Percentiles rank a stretch among this genome's conserved stretches.
phyloP scores from a whole-genome alignment of 92 coral and sea anemone genomes.

The Hydrozoanthus gracilis region DNA sequence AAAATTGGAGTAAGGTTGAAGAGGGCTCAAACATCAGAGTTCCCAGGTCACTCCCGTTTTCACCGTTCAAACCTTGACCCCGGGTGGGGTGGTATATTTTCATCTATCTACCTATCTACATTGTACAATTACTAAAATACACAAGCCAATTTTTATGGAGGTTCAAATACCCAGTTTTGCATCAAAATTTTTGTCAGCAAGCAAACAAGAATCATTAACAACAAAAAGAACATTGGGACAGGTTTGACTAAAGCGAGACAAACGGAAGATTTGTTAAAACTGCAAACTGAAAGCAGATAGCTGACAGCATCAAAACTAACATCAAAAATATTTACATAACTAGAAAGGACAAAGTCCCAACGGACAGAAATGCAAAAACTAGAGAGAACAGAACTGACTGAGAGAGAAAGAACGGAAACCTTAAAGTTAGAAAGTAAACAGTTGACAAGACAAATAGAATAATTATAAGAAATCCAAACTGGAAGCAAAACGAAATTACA shows the following conservation, averaged over 20 bases:
- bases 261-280: not conserved
- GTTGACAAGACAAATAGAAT: not conserved
- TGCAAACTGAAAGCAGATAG: constrained; percentile 1
- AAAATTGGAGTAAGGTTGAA: too few species aligned
- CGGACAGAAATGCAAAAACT: too few species aligned
- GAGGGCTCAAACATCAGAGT: too few species aligned
- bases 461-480: not conserved
- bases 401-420: constrained; percentile 2
- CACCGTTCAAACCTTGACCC: too few species aligned
- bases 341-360: too few species aligned
- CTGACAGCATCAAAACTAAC: not conserved
- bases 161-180: too few species aligned
- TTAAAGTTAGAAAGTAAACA: not conserved
- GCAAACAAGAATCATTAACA: not conserved
- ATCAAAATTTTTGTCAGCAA: too few species aligned
- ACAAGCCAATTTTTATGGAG: not conserved
- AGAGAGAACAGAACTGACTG: not conserved
- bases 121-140: not conserved
- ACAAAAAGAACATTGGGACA: not conserved
- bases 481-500: not conserved
- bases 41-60: too few species aligned
- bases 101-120: too few species aligned
- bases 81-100: not conserved
- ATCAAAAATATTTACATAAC: not conserved
- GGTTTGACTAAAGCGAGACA: not conserved